These are phyloP conservation scores for Drosophila ercepeae DNA, from an alignment of 1,140 invertebrate genomes.

Conservation along the genomic window DNA sequence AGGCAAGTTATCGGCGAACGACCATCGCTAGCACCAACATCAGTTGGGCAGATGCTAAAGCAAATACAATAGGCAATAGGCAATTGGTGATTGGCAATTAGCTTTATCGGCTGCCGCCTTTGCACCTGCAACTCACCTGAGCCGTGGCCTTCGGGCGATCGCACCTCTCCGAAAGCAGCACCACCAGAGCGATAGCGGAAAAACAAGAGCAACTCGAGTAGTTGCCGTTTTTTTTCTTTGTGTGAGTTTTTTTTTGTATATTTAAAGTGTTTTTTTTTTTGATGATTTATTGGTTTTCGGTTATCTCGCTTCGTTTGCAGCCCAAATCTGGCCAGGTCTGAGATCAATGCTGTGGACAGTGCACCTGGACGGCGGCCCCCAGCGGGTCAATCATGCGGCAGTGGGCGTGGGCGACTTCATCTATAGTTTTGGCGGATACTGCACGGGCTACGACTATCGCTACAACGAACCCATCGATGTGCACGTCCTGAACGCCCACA, in stretches of 20 bases:
- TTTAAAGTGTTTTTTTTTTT: neutral
- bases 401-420: conserved; percentile 91
- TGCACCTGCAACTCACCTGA: conserved; percentile 5
- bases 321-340: conserved; percentile 19
- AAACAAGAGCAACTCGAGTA: neutral
- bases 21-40: neutral
- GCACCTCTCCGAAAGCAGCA: neutral
- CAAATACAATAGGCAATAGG: neutral
- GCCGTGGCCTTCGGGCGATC: conserved; percentile 3
- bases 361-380: conserved; percentile 90
- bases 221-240: neutral
- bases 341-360: conserved; percentile 90
- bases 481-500: conserved; percentile 92
- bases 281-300: neutral
- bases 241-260: neutral
- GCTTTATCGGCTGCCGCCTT: neutral
- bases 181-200: neutral
- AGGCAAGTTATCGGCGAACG: neutral
- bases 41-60: neutral
- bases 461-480: conserved; percentile 91
- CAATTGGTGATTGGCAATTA: conserved; percentile 1
- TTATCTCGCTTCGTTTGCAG: neutral
- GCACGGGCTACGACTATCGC: conserved; percentile 90
- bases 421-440: conserved; percentile 96
- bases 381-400: conserved; percentile 94